Conservation (phyloP, 35 echinoderm and acorn worm genomes). For the Lytechinus pictus region DNA sequence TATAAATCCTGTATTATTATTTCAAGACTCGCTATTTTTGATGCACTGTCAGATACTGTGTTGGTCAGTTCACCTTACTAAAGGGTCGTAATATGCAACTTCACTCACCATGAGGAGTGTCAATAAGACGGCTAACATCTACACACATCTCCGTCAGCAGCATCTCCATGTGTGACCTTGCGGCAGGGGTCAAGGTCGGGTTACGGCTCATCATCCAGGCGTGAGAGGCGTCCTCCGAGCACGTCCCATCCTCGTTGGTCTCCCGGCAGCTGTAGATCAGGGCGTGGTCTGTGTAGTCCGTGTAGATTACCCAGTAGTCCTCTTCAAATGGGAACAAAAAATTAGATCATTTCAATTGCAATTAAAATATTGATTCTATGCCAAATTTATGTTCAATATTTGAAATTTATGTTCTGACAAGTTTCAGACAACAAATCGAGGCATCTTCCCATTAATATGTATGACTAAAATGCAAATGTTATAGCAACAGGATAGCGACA, state of each 20-base stretch:
- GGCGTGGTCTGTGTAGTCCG: conserved; percentile 41
- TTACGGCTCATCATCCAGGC: conserved; percentile 46
- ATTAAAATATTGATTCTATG: too few species aligned
- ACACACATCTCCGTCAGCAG: conserved; percentile 45
- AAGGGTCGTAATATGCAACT: too few species aligned
- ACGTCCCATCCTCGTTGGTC: background rate
- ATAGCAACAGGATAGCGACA: too few species aligned
- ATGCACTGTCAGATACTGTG: too few species aligned
- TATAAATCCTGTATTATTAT: too few species aligned
- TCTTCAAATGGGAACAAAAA: background rate
- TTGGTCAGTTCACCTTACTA: too few species aligned
- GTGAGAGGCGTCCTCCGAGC: background rate
- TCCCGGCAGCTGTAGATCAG: conserved; percentile 53
- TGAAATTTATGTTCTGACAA: too few species aligned
- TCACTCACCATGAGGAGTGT: conserved; percentile 5
- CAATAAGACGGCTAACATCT: background rate
- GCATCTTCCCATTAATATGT: too few species aligned
- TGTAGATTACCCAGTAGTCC: conserved; percentile 57
- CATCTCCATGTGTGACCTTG: background rate
- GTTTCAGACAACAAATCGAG: too few species aligned
- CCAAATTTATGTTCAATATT: too few species aligned
- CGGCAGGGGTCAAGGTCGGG: background rate
- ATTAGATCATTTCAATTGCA: background rate
- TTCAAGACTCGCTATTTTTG: too few species aligned
- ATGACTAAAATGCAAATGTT: too few species aligned